A percentile compares a stretch with the other conserved stretches of the same genome.
phyloP scores from a whole-genome alignment of 2,797 vertebrate genomes.

The Pseudochirops cupreus region DNA sequence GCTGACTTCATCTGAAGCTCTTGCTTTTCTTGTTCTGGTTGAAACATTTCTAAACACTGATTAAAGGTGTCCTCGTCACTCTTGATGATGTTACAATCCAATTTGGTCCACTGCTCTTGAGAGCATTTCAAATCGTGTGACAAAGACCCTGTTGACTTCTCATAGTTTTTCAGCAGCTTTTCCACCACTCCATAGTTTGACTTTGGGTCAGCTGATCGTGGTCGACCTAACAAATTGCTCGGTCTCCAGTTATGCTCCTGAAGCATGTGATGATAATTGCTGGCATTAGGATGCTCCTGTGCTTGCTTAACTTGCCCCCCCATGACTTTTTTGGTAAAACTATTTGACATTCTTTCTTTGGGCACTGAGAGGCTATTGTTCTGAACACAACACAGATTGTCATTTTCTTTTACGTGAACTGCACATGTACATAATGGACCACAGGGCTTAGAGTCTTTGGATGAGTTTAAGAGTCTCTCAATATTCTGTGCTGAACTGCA shows the following conservation, averaged over 20 bases:
- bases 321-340: slow-evolving; percentile 65
- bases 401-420: slow-evolving; percentile 67
- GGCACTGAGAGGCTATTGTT: slow-evolving; percentile 67
- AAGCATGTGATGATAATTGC: slow-evolving; percentile 83
- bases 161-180: slow-evolving; percentile 94
- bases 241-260: slow-evolving; percentile 94
- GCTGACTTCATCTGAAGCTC: slow-evolving; percentile 82
- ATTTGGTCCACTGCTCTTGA: slow-evolving; percentile 80
- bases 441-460: slow-evolving; percentile 74
- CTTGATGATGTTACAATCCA: slow-evolving; percentile 77
- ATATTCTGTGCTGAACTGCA: slow-evolving; percentile 81
- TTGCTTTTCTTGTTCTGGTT: slow-evolving; percentile 86
- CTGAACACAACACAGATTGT: slow-evolving; percentile 43
- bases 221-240: slow-evolving; percentile 93
- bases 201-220: slow-evolving; percentile 93
- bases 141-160: slow-evolving; percentile 86
- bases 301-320: slow-evolving; percentile 75
- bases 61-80: slow-evolving; percentile 82
- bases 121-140: slow-evolving; percentile 76
- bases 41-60: slow-evolving; percentile 89
- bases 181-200: slow-evolving; percentile 98
- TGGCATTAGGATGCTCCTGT: slow-evolving; percentile 83
- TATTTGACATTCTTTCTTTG: slow-evolving; percentile 73
- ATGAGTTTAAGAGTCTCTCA: slow-evolving; percentile 72
- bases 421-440: slow-evolving; percentile 34